Conservation (phyloP, 1,140 invertebrate genomes). For the Zaprionus camerounensis region DNA sequence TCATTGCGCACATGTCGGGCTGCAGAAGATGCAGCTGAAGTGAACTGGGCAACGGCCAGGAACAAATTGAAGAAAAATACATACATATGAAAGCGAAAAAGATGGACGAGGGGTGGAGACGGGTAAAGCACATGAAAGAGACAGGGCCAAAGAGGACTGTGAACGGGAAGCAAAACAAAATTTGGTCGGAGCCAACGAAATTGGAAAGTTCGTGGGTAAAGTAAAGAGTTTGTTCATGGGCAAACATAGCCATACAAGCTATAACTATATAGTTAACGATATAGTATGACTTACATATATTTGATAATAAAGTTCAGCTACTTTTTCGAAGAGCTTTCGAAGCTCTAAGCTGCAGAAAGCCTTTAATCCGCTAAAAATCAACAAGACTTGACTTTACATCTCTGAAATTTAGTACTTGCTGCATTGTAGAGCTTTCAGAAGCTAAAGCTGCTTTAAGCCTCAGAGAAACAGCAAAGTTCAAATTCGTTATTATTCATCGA, state of each 20-base stretch:
- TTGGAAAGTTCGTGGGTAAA: not conserved
- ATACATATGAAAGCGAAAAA: constrained; percentile 2
- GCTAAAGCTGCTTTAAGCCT: not conserved
- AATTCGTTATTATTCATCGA: no score
- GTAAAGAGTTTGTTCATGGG: not conserved
- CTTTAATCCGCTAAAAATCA: no score
- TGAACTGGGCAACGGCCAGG: constrained; percentile 30
- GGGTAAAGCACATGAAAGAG: not conserved
- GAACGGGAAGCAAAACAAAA: not conserved
- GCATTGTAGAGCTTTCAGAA: no score
- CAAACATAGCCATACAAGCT: not conserved
- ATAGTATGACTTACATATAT: not conserved
- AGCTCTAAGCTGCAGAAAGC: not conserved
- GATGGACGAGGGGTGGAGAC: not conserved
- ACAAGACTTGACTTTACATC: no score
- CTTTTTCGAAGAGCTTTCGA: not conserved
- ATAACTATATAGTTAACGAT: not conserved
- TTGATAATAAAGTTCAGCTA: not conserved
- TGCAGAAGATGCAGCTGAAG: constrained; percentile 1
- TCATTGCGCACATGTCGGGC: constrained; percentile 45
- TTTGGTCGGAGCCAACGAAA: not conserved
- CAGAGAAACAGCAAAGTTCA: no score
- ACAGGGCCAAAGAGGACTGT: not conserved
- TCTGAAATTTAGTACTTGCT: no score
- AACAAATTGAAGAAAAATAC: constrained; percentile 66